Evolutionary conservation across 2,113 vertebrate genomes (phyloP), one percentile per base, ranked within the genome.

Genomic region (Catagonus wagneri): DNA sequence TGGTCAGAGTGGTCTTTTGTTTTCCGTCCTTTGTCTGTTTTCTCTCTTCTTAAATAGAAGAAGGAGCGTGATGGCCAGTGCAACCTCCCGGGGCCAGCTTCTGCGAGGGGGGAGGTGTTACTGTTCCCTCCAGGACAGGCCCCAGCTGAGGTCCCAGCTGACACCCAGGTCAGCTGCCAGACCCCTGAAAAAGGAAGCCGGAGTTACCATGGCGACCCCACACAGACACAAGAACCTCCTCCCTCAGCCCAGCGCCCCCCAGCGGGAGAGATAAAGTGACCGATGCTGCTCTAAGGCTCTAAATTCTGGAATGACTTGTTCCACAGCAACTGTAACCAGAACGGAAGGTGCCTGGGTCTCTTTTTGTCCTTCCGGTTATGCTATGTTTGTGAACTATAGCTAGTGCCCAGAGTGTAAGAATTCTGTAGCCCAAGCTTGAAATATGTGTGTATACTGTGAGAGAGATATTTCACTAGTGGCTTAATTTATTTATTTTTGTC

Each of bases 171-270:
- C 8, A 29, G n/a, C 10, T 0, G 0, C 32, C 23, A 68, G 56
- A 20, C 15, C 4, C 17, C 20, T 2, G 12, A 25, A 25, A 0
- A 8, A 12, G 20, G 56, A 60, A 23, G 29, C 5, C 52, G 6
- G 7, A 22, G 29, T 16, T 10, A 4, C 20, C 13, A 10, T 12
- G 29, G 15, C 17, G 69, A 22, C n/a, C 1, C 1, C 10, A 1
- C 11, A 16, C 13, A 80, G 32, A 69, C 15, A 17, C 13, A 2
- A 29, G 14, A 32, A 34, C 52, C 0, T 0, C 17, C n/a, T 50
- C 14, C 0, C 39, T 58, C 60, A 54, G 54, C 22, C 58, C 39
- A 66, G 66, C 19, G 10, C 27, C 72, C 52, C 34, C 17, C 50
- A 25, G n/a, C 0, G 6, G 36, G 25, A 36, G 68, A 81, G 29